Evolutionary conservation across 2,113 vertebrate species (phyloP).

Genomic region (Istiophorus platypterus): DNA sequence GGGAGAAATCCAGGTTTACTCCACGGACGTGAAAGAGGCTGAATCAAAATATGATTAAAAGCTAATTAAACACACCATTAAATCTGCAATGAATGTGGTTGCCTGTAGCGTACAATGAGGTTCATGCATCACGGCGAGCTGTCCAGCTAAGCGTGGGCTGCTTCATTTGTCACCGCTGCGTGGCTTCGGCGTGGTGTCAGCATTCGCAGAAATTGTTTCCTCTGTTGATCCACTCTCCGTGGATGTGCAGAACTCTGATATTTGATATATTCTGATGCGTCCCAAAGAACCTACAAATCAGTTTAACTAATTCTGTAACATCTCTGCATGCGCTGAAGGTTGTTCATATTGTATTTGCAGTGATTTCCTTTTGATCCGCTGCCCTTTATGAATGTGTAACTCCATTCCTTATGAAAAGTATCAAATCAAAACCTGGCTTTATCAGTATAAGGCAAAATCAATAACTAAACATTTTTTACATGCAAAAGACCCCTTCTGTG

Average conservation of each 20-base stretch:
- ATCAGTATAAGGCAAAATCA: constrained; percentile 21
- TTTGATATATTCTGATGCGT: neutral
- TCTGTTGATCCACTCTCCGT: constrained; percentile 7
- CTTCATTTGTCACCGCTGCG: constrained; percentile 50
- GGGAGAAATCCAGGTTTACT: constrained; percentile 43
- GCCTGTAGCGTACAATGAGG: constrained; percentile 51
- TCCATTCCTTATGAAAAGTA: neutral
- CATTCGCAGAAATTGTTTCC: constrained; percentile 7
- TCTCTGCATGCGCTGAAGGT: constrained; percentile 10
- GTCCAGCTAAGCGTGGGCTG: constrained; percentile 39
- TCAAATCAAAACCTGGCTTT: constrained; percentile 16
- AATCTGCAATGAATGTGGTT: constrained; percentile 55
- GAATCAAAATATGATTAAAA: constrained; percentile 70
- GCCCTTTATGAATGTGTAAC: constrained; percentile 3
- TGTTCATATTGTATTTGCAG: constrained; percentile 17
- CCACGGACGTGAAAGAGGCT: constrained; percentile 43
- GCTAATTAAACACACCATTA: constrained; percentile 74
- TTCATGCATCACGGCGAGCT: constrained; percentile 62
- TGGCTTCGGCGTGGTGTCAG: constrained; percentile 19
- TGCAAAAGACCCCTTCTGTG: neutral
- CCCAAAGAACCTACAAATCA: constrained; percentile 1
- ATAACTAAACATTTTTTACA: neutral
- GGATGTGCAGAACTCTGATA: neutral
- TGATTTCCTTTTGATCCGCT: constrained; percentile 35
- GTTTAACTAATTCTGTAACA: constrained; percentile 17